A percentile compares a stretch with the other conserved stretches of the same genome.
These are phyloP conservation scores for Meghimatium bilineatum DNA, from an alignment of 2,888 invertebrate genomes.

Conservation along the genomic window DNA sequence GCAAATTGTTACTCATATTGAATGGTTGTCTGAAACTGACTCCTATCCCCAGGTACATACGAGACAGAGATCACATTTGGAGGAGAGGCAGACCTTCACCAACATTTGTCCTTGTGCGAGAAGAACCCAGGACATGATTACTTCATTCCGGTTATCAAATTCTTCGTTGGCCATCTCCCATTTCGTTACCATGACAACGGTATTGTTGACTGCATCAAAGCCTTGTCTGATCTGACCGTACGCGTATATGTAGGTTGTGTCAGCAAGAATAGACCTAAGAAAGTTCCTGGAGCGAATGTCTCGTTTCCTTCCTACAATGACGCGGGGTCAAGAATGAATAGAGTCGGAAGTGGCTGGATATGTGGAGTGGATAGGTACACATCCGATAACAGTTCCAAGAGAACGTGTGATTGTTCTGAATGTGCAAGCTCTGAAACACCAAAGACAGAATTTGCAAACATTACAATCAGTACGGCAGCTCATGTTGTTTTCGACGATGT, in stretches of 20 bases:
- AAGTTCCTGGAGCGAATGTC: background rate
- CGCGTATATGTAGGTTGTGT: background rate
- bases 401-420: background rate
- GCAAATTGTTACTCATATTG: too few species aligned
- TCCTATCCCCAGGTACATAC: background rate
- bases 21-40: too few species aligned
- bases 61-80: background rate
- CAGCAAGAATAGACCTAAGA: background rate
- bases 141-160: background rate
- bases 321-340: background rate
- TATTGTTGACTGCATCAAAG: background rate
- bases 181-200: background rate
- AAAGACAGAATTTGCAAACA: background rate
- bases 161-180: background rate
- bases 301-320: background rate
- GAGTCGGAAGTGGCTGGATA: background rate
- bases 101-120: background rate
- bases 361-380: background rate
- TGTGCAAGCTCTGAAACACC: background rate
- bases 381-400: background rate
- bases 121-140: background rate
- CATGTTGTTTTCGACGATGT: background rate
- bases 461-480: background rate
- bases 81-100: background rate
- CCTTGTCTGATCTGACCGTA: background rate